These are phyloP conservation scores for Rhagium mordax DNA, from an alignment of 2,888 invertebrate genomes.

Conservation along the genomic window DNA sequence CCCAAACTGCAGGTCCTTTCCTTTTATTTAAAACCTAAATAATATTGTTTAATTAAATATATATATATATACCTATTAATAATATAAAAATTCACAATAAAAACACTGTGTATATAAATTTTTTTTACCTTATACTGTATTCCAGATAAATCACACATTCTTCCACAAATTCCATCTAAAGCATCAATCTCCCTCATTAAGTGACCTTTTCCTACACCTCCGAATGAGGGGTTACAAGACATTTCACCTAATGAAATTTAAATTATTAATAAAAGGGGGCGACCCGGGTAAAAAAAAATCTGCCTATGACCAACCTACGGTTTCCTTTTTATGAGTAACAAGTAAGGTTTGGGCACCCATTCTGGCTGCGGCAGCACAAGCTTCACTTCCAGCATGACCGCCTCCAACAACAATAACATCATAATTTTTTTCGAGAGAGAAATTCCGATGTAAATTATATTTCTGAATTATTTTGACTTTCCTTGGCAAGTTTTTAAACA, in stretches of 20 bases:
- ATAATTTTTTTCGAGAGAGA: conserved; percentile 58
- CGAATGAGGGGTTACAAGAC: conserved; percentile 96
- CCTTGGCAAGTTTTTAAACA: conserved; percentile 1
- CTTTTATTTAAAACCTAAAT: conserved; percentile 79
- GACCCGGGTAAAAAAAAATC: background rate
- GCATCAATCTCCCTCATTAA: conserved; percentile 91
- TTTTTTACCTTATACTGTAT: conserved; percentile 80
- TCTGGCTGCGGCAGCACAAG: conserved; percentile 86
- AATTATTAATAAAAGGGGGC: background rate
- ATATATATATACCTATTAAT: too few relatives aligned
- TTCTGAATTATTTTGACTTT: background rate
- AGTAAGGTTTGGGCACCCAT: conserved; percentile 87
- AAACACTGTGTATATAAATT: too few relatives aligned
- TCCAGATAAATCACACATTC: conserved; percentile 87
- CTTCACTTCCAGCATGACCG: conserved; percentile 94
- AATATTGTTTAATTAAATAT: background rate
- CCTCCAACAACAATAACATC: conserved; percentile 92
- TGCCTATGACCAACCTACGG: conserved; percentile 78
- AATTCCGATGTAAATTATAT: conserved; percentile 7
- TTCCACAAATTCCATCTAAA: conserved; percentile 86
- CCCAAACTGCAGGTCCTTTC: conserved; percentile 93
- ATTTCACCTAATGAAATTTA: conserved; percentile 79
- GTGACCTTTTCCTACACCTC: conserved; percentile 93
- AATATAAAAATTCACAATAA: too few relatives aligned
- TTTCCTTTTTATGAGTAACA: conserved; percentile 87